These are phyloP conservation scores for Cottus gobio DNA, from an alignment of 2,113 vertebrate genomes.

Conservation along the genomic window DNA sequence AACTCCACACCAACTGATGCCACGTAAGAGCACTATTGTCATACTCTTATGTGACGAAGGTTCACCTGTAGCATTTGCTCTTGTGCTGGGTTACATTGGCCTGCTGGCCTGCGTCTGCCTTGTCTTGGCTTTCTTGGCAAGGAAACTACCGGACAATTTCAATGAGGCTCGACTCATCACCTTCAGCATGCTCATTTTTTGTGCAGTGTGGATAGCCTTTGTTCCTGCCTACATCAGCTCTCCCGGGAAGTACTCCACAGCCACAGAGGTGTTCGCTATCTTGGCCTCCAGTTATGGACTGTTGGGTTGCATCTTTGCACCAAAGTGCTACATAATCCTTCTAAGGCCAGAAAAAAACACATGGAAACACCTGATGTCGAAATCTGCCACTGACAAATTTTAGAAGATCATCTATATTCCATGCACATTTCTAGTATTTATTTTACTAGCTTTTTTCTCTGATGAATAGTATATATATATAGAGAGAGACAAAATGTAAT, in stretches of 20 bases:
- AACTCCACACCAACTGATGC: conserved; percentile 74
- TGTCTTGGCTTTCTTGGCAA: conserved; percentile 82
- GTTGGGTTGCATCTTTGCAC: conserved; percentile 82
- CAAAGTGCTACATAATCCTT: conserved; percentile 85
- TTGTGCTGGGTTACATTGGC: conserved; percentile 83
- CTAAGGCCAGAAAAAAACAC: conserved; percentile 82
- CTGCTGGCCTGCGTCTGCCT: conserved; percentile 81
- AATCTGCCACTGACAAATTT: conserved; percentile 37
- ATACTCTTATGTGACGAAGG: conserved; percentile 83
- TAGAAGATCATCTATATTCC: conserved; percentile 18
- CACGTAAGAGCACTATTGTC: conserved; percentile 72
- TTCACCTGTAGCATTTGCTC: conserved; percentile 75
- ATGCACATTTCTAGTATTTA: not conserved
- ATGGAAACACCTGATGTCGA: conserved; percentile 80
- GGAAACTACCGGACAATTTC: conserved; percentile 84
- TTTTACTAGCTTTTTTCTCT: not conserved
- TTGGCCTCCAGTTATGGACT: conserved; percentile 85
- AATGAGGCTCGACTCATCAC: conserved; percentile 85
- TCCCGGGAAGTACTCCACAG: conserved; percentile 83
- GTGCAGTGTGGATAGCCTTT: conserved; percentile 83
- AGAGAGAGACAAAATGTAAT: not conserved
- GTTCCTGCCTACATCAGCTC: conserved; percentile 85
- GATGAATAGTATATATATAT: not conserved
- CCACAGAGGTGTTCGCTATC: conserved; percentile 85
- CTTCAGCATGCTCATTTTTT: conserved; percentile 86